A percentile compares a stretch with the other conserved stretches of the same genome.
Evolutionary conservation across 2,797 vertebrate genomes (phyloP).

Genomic region (Okamejei kenojei): DNA sequence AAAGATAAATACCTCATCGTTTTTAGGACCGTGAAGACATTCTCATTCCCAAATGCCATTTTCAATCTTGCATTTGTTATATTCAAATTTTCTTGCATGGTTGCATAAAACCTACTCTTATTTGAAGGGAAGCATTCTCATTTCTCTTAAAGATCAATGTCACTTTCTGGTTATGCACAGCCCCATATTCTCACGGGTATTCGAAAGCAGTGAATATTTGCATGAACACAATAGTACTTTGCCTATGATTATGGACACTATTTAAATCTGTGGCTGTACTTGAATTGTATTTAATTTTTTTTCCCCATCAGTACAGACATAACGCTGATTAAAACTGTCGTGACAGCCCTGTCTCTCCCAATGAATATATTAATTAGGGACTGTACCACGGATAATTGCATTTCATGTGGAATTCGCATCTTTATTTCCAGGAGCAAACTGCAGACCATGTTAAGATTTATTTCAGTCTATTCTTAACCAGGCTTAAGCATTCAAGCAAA

Average conservation of each 20-base stretch:
- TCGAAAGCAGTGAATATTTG: not conserved
- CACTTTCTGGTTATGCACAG: not conserved
- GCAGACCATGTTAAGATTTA: not conserved
- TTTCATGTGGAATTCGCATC: slow-evolving; percentile 23
- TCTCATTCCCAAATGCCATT: not conserved
- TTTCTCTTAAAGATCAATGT: not conserved
- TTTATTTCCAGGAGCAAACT: slow-evolving; percentile 21
- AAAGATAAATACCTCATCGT: not conserved
- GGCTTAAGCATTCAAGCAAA: not conserved
- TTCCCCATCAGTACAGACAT: not conserved
- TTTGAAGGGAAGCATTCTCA: not conserved
- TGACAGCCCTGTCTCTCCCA: slow-evolving; percentile 18
- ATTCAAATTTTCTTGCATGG: not conserved
- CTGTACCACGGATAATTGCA: slow-evolving; percentile 10
- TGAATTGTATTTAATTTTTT: not conserved
- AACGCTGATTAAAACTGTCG: slow-evolving; percentile 23
- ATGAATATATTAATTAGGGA: slow-evolving; percentile 35
- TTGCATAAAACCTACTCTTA: not conserved
- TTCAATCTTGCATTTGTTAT: not conserved
- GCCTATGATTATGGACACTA: not conserved
- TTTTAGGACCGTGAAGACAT: not conserved
- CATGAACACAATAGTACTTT: slow-evolving; percentile 1
- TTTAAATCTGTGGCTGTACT: not conserved
- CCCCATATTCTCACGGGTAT: not conserved
- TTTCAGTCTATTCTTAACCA: slow-evolving; percentile 20